These are phyloP conservation scores for Brachirus orientalis DNA, from an alignment of 2,113 vertebrate species.

Conservation along the genomic window DNA sequence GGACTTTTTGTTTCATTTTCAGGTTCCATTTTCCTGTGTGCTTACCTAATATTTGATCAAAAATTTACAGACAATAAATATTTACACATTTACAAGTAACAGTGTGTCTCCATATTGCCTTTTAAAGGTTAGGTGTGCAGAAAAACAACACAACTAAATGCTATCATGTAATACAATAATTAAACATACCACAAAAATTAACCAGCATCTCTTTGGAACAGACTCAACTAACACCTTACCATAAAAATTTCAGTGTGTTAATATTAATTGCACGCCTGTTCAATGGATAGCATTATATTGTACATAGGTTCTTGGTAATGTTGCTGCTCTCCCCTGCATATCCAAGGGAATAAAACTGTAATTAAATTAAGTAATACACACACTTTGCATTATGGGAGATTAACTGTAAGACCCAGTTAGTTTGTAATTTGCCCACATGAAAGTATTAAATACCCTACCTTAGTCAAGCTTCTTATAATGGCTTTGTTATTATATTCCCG, in stretches of 20 bases:
- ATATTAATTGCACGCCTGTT: not conserved
- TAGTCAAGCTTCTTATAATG: not conserved
- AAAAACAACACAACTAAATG: not conserved
- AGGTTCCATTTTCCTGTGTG: no score
- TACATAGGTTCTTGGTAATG: not conserved
- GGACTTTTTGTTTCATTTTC: no score
- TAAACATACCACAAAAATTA: not conserved
- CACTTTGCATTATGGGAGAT: conserved; percentile 1
- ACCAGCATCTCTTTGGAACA: not conserved
- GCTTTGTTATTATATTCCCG: not conserved
- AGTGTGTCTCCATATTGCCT: not conserved
- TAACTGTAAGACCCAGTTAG: not conserved
- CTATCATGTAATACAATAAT: not conserved
- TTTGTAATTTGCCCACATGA: not conserved
- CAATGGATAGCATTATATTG: not conserved
- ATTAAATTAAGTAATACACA: not conserved
- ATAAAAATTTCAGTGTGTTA: not conserved
- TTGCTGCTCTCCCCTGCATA: not conserved
- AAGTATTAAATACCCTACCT: not conserved
- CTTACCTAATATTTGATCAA: no score
- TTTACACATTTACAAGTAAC: not conserved
- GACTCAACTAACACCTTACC: not conserved
- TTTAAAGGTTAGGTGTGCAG: no score
- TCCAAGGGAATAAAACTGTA: not conserved
- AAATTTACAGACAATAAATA: no score